Base-by-base conservation (phyloP, 2,797 vertebrate genomes). In the Neosilurus mollespiculum region DNA sequence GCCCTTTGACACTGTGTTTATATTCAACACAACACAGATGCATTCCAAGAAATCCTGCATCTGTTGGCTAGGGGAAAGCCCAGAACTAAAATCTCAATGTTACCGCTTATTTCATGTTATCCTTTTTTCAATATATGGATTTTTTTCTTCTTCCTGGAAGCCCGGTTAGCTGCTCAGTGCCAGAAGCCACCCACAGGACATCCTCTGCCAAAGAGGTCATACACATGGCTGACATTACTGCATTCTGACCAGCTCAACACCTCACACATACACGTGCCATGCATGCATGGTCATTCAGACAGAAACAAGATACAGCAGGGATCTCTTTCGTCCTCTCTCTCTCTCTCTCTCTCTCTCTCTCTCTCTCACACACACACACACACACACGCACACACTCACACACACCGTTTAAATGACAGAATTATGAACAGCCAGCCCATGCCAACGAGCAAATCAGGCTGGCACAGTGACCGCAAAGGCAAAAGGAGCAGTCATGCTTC, bases 1-100 rank as follows among this genome's bases (percentile, higher is more conserved):
- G 65, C 78, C 85, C 70, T 86, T 70, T 86, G 83, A 86, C 80
- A 61, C 75, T 69, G 58, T 83, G 83, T 85, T 86, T 86, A 87
- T 82, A 82, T 59, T 85, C 54, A 51, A 89, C 82, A 81, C 79
- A 80, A n/a, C 58, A 59, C 78, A 85, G 69, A 8, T 37, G 22
- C 61, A 82, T 86, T 86, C 83, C 85, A 85, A 83, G 80, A 87
- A 82, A 62, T 80, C 77, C 78, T 67, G 65, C 59, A 81, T 82
- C 85, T 87, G 88, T 89, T 73, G 49, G 72, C 71, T 75, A 82
- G 72, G 26, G 64, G 72, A 54, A 70, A 84, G 30, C 71, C 26
- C 49, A 26, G 43, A 64, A 65, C 49, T 72, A 30, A 67, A 78
- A 83, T 61, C 26, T 15, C 14, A 56, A 64, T 66, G 43, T 81